phyloP scores from a whole-genome alignment of 2,797 vertebrate species.

The Allobates femoralis region DNA sequence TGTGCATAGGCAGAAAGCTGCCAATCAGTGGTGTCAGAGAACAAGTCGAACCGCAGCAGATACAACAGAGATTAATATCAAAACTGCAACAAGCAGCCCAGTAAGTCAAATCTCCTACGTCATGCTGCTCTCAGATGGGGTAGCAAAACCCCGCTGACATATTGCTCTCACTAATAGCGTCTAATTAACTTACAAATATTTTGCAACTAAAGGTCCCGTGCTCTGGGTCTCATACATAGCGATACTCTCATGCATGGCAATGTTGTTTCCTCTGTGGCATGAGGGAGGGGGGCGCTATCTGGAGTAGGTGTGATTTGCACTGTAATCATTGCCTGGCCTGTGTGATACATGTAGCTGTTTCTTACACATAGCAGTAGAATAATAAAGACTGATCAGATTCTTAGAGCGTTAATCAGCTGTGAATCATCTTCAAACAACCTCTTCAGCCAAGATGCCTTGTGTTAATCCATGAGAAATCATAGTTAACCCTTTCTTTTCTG shows the following conservation, averaged over 20 bases:
- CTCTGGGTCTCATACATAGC: too few species aligned
- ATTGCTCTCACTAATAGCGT: too few species aligned
- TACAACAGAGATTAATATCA: too few species aligned
- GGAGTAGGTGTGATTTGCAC: not conserved
- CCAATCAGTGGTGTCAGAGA: too few species aligned
- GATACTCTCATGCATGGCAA: not conserved
- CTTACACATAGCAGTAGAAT: conserved; percentile 43
- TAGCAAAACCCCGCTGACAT: too few species aligned
- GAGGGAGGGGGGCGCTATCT: not conserved
- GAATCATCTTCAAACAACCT: conserved; percentile 55
- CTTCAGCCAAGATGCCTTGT: conserved; percentile 38
- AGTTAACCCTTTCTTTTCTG: conserved; percentile 30
- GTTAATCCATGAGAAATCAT: conserved; percentile 19
- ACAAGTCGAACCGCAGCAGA: too few species aligned
- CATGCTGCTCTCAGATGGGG: too few species aligned
- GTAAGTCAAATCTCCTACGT: too few species aligned
- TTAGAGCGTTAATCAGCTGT: conserved; percentile 56
- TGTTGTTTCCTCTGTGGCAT: not conserved
- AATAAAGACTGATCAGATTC: conserved; percentile 44
- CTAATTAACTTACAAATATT: too few species aligned
- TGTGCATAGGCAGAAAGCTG: too few species aligned
- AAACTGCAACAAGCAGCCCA: too few species aligned
- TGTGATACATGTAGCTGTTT: conserved; percentile 37
- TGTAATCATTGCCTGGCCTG: not conserved
- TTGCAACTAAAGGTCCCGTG: too few species aligned